Evolutionary conservation across 1,140 invertebrate species (phyloP).

Genomic region (Trichonephila inaurata): DNA sequence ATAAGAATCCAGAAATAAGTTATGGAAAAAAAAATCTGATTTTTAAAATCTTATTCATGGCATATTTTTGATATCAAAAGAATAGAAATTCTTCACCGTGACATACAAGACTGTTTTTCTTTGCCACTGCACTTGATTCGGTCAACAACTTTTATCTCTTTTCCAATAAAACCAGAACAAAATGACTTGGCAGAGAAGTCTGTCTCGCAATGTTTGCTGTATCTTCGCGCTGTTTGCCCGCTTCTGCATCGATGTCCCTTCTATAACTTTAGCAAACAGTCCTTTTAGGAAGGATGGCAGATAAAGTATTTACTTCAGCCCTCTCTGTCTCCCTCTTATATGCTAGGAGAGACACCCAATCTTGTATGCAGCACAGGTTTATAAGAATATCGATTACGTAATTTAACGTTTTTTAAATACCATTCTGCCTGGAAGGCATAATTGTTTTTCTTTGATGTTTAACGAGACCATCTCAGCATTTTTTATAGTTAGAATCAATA

Average conservation of each 20-base stretch:
- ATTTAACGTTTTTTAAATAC: background rate
- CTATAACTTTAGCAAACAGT: conserved; percentile 62
- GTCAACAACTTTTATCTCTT: background rate
- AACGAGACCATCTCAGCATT: too few relatives aligned
- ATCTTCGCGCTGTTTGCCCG: conserved; percentile 54
- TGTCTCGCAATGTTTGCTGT: conserved; percentile 43
- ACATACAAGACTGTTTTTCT: background rate
- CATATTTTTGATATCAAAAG: too few relatives aligned
- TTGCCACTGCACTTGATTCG: background rate
- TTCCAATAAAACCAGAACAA: conserved; percentile 1
- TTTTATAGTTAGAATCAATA: too few relatives aligned
- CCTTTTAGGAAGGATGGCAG: background rate
- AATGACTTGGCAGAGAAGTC: background rate
- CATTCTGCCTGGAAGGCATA: background rate
- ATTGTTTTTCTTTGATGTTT: background rate
- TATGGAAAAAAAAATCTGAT: too few relatives aligned
- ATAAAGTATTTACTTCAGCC: background rate
- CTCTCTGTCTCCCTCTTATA: background rate
- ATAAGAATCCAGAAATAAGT: too few relatives aligned
- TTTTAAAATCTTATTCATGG: too few relatives aligned
- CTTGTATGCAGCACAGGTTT: background rate
- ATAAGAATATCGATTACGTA: background rate
- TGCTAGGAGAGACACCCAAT: background rate
- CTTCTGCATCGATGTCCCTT: conserved; percentile 66
- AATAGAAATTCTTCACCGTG: too few relatives aligned